These are phyloP conservation scores for Mormoops blainvillei DNA, from an alignment of 2,113 vertebrate species.

Conservation along the genomic window DNA sequence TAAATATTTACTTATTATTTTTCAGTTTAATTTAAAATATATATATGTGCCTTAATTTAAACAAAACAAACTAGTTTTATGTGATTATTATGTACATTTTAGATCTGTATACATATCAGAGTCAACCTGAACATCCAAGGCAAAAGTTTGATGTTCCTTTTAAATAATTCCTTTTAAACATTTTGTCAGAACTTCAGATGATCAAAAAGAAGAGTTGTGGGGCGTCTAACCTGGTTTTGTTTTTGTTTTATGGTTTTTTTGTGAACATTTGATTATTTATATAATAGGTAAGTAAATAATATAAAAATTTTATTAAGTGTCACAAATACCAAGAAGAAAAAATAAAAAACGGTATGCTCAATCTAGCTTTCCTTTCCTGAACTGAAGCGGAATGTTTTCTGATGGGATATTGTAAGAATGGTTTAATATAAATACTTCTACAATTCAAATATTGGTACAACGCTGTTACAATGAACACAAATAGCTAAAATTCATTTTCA, in stretches of 20 bases:
- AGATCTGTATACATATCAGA: constrained; percentile 10
- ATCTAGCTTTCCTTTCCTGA: background rate
- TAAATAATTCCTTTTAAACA: constrained; percentile 62
- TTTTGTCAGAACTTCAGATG: constrained; percentile 31
- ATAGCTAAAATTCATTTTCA: background rate
- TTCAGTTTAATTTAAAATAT: background rate
- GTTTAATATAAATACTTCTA: background rate
- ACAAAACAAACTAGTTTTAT: background rate
- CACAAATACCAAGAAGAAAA: constrained; percentile 41
- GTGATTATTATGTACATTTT: background rate
- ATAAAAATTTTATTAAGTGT: constrained; percentile 10
- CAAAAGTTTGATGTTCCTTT: background rate
- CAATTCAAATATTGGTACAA: background rate
- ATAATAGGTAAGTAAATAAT: background rate
- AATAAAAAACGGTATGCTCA: background rate
- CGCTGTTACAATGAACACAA: background rate
- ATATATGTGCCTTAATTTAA: background rate
- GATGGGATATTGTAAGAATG: background rate
- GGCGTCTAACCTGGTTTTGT: background rate
- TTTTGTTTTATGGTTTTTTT: background rate
- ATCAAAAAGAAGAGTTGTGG: background rate
- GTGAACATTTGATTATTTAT: background rate
- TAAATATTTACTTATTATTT: background rate
- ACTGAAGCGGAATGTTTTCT: background rate
- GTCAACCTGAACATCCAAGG: background rate